Evolutionary conservation across 2,888 invertebrate species (phyloP).

Genomic region (Drosophila macrothrix): DNA sequence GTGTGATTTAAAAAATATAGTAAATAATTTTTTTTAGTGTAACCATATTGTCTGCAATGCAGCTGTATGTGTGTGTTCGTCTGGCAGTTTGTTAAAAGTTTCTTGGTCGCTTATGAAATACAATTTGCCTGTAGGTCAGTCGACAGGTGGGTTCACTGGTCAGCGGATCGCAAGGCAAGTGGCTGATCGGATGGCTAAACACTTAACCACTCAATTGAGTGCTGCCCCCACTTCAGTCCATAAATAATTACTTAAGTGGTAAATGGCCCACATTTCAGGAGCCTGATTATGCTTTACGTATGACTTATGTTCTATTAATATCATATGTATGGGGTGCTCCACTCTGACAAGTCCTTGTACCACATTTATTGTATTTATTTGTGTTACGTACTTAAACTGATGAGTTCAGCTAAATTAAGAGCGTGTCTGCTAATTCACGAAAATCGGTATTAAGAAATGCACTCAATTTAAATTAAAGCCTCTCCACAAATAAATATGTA

Average conservation of each 20-base stretch:
- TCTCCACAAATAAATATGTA: background rate
- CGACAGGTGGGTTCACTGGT: slow-evolving; percentile 29
- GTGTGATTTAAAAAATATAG: fast-evolving
- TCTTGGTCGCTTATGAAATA: slow-evolving; percentile 3
- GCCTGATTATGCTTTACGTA: slow-evolving; percentile 5
- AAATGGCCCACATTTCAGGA: slow-evolving; percentile 15
- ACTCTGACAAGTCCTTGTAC: slow-evolving; percentile 1
- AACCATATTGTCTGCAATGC: background rate
- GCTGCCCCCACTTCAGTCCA: slow-evolving; percentile 1
- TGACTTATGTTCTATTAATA: slow-evolving; percentile 29
- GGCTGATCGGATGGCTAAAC: slow-evolving; percentile 10
- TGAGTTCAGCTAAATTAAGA: background rate
- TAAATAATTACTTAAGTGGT: slow-evolving; percentile 38
- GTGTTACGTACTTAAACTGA: background rate
- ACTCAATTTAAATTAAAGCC: background rate
- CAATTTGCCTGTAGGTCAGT: slow-evolving; percentile 12
- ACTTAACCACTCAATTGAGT: slow-evolving; percentile 37
- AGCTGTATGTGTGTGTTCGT: background rate
- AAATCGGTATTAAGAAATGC: background rate
- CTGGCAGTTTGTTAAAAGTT: background rate
- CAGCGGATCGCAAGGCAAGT: slow-evolving; percentile 5
- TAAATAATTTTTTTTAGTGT: background rate
- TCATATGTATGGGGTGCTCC: background rate
- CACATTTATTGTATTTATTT: slow-evolving; percentile 1
- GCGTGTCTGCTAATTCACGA: background rate